A percentile compares a stretch with the other conserved stretches of the same genome.
Evolutionary conservation across 1,140 invertebrate genomes (phyloP).

Genomic region (Drosophila pachea): DNA sequence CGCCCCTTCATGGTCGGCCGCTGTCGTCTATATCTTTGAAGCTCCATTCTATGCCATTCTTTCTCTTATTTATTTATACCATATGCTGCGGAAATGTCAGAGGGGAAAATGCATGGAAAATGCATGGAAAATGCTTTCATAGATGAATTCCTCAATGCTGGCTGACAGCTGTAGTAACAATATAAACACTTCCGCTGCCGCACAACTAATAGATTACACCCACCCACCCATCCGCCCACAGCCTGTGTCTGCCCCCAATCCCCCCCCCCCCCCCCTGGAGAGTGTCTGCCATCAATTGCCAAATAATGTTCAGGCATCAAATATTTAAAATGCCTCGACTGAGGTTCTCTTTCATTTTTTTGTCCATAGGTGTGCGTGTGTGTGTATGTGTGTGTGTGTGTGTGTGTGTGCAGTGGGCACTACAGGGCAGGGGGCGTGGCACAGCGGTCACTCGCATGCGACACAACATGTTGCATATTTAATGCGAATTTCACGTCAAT

Average conservation of each 20-base stretch:
- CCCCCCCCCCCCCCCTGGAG: neutral
- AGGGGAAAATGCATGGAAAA: conserved; percentile 33
- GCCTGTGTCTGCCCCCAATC: conserved; percentile 12
- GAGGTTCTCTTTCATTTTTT: conserved; percentile 17
- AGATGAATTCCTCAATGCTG: conserved; percentile 45
- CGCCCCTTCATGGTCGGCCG: neutral
- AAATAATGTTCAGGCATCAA: conserved; percentile 65
- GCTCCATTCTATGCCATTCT: conserved; percentile 13
- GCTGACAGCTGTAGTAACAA: conserved; percentile 63
- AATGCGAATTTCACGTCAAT: conserved; percentile 61
- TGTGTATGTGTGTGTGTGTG: too few relatives aligned
- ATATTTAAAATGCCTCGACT: conserved; percentile 68
- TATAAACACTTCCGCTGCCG: conserved; percentile 40
- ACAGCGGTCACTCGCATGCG: conserved; percentile 44
- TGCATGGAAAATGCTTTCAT: conserved; percentile 65
- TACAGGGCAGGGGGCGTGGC: too few relatives aligned
- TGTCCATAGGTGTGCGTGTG: neutral
- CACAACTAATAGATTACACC: conserved; percentile 53
- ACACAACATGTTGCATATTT: conserved; percentile 73
- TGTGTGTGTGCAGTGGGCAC: neutral
- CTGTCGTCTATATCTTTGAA: conserved; percentile 20
- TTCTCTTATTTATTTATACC: conserved; percentile 13
- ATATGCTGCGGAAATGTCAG: conserved; percentile 69
- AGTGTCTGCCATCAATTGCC: conserved; percentile 56
- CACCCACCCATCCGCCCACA: neutral